Conservation (phyloP, 1,140 invertebrate species). For the Oedothorax gibbosus region DNA sequence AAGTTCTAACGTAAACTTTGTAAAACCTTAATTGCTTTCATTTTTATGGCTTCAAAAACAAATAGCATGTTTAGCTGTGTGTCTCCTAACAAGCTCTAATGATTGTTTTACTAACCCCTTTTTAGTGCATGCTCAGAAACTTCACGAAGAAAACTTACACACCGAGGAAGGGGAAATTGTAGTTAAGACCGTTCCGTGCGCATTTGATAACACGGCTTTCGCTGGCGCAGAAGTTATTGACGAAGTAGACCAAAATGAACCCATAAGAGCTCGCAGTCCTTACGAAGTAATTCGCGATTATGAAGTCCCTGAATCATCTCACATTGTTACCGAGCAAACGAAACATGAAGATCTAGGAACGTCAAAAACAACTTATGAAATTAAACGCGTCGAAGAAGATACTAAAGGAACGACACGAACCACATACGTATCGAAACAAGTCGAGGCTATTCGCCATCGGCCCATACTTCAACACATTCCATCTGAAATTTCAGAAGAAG, state of each 20-base stretch:
- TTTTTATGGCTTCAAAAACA: background rate
- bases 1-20: too few relatives aligned
- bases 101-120: constrained; percentile 56
- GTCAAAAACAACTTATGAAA: background rate
- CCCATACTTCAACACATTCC: constrained; percentile 54
- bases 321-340: too few relatives aligned
- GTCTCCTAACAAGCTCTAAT: constrained; percentile 2
- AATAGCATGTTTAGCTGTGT: constrained; percentile 23
- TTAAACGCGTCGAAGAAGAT: background rate
- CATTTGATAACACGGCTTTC: constrained; percentile 72
- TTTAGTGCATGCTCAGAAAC: constrained; percentile 51
- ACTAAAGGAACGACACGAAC: background rate
- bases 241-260: constrained; percentile 47
- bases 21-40: too few relatives aligned
- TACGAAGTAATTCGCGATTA: constrained; percentile 64
- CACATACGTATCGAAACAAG: constrained; percentile 1
- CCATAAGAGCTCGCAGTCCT: constrained; percentile 62
- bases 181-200: constrained; percentile 65
- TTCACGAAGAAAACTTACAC: background rate
- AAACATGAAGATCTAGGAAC: background rate
- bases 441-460: background rate
- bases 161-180: constrained; percentile 65
- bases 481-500: constrained; percentile 64
- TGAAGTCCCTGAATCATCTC: background rate
- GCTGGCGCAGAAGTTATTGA: constrained; percentile 69